These are phyloP conservation scores for Stegophylla sp. DNA, from an alignment of 2,888 invertebrate species.

Conservation along the genomic window DNA sequence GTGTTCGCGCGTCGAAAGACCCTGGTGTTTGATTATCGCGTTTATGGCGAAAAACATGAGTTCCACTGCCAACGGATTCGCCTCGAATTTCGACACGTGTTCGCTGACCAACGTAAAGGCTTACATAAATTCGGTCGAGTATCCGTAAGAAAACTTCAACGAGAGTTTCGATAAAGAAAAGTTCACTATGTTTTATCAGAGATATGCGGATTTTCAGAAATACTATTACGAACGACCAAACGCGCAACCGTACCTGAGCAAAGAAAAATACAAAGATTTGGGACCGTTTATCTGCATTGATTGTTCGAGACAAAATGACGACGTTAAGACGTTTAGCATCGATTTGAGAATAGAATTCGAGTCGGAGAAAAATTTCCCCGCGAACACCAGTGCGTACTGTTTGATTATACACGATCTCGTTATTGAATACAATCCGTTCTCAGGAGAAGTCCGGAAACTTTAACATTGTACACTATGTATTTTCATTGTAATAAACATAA, in stretches of 20 bases:
- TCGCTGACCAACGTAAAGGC: conserved; percentile 9
- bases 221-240: neutral
- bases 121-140: neutral
- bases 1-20: neutral
- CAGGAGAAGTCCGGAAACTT: neutral
- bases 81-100: neutral
- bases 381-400: neutral
- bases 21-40: neutral
- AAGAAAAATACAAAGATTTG: neutral
- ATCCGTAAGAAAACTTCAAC: conserved; percentile 4
- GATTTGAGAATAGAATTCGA: conserved; percentile 5
- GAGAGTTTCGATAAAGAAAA: neutral
- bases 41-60: neutral
- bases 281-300: neutral
- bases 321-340: neutral
- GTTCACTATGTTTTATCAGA: neutral
- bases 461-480: neutral
- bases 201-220: conserved; percentile 3
- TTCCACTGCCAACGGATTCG: neutral
- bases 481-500: no score
- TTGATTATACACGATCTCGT: conserved; percentile 5
- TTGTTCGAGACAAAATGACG: conserved; percentile 1
- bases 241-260: neutral
- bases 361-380: neutral
- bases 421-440: conserved; percentile 1